A percentile compares a stretch with the other conserved stretches of the same genome.
Evolutionary conservation across 2,113 vertebrate genomes (phyloP).

Genomic region (Phoenicopterus ruber): DNA sequence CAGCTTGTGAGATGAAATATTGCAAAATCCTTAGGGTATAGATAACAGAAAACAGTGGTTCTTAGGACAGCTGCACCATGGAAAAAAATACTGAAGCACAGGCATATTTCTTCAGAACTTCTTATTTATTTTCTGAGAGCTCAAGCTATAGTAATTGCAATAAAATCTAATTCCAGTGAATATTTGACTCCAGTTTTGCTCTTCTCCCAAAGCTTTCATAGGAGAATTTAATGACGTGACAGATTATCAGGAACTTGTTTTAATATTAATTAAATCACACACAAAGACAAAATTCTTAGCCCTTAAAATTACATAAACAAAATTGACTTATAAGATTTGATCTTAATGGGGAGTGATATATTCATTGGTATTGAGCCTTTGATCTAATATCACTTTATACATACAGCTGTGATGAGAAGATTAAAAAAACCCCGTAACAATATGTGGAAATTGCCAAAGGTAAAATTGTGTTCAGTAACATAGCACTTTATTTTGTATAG

Average conservation of each 20-base stretch:
- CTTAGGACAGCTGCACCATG: not conserved
- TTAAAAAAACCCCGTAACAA: not conserved
- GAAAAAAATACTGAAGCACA: not conserved
- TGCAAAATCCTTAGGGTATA: not conserved
- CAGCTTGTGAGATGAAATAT: not conserved
- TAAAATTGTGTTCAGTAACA: not conserved
- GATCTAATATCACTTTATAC: not conserved
- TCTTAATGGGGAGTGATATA: not conserved
- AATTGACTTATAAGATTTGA: not conserved
- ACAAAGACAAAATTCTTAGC: not conserved
- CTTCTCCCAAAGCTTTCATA: not conserved
- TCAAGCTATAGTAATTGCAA: not conserved
- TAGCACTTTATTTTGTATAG: not conserved
- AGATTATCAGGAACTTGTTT: not conserved
- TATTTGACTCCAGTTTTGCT: not conserved
- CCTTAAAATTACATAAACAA: not conserved
- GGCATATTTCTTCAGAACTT: not conserved
- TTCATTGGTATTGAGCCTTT: not conserved
- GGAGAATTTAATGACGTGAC: not conserved
- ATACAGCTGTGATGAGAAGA: not conserved
- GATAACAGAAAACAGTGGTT: not conserved
- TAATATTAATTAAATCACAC: constrained; percentile 18
- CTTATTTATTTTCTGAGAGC: not conserved
- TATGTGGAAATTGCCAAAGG: not conserved
- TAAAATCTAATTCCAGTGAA: not conserved